A percentile compares a stretch with the other conserved stretches of the same genome.
phyloP scores from a whole-genome alignment of 2,113 vertebrate genomes.

The Mixornis gularis region DNA sequence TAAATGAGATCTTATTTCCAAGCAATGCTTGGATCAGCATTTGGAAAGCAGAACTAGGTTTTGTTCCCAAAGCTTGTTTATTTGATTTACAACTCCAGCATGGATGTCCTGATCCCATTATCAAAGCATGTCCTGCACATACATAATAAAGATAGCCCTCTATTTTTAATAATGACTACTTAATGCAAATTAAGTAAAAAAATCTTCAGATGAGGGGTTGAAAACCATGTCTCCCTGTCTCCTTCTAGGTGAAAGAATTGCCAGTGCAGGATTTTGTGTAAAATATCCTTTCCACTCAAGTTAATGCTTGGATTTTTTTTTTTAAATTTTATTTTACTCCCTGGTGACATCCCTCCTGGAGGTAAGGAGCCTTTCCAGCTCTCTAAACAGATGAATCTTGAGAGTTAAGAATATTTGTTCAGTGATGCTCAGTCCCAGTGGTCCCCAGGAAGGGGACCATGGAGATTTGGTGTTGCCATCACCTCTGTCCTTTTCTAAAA shows the following conservation, averaged over 20 bases:
- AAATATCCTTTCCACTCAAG: background rate
- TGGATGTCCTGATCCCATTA: background rate
- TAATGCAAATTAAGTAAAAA: background rate
- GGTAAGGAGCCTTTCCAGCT: background rate
- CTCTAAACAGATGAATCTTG: background rate
- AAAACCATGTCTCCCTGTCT: background rate
- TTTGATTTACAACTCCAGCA: background rate
- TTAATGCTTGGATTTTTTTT: background rate
- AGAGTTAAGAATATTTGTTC: background rate
- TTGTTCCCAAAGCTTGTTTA: background rate
- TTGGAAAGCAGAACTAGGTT: background rate
- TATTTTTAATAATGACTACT: background rate
- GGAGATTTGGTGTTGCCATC: too few species aligned
- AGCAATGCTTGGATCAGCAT: background rate
- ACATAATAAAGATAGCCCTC: background rate
- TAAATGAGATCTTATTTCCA: background rate
- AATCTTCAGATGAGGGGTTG: background rate
- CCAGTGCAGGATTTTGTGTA: background rate
- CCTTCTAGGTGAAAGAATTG: background rate
- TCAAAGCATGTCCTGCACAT: background rate
- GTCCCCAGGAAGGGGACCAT: background rate
- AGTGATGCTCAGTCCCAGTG: rapidly evolving
- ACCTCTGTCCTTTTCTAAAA: background rate
- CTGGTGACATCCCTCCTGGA: background rate
- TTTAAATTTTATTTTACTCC: background rate